Evolutionary conservation across 2,113 vertebrate species (phyloP).

Genomic region (Lamprologus sp.): DNA sequence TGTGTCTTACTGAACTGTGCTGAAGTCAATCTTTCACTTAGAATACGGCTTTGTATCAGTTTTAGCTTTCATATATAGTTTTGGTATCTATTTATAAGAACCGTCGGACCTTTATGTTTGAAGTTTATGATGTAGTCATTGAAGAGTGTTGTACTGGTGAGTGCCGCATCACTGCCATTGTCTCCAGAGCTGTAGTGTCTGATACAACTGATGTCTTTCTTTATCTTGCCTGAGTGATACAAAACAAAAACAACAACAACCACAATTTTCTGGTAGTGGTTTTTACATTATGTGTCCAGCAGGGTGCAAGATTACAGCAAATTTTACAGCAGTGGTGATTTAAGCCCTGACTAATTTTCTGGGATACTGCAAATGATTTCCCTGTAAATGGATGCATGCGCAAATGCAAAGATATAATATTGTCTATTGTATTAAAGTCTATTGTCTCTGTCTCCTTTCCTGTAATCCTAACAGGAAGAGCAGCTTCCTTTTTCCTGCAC

Average conservation of each 20-base stretch:
- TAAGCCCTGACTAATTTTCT: fast-evolving
- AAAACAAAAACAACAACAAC: not conserved
- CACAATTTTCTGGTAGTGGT: fast-evolving
- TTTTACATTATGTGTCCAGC: not conserved
- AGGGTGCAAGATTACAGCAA: not conserved
- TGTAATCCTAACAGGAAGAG: not conserved
- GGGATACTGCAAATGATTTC: not conserved
- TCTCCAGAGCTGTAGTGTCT: not conserved
- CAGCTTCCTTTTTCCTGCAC: not conserved
- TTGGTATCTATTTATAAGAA: not conserved
- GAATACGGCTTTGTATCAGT: not conserved
- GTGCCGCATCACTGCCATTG: not conserved
- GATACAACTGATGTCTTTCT: not conserved
- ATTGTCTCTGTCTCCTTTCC: not conserved
- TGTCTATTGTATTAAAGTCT: not conserved
- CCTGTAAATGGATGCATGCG: not conserved
- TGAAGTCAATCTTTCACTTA: not conserved
- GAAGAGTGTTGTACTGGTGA: not conserved
- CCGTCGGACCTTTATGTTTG: fast-evolving
- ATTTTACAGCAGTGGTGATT: not conserved
- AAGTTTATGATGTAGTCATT: not conserved
- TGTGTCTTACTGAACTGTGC: not conserved
- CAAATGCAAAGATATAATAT: not conserved
- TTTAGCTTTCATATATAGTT: not conserved
- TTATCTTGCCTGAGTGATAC: not conserved